Base-by-base conservation (phyloP, 2,888 invertebrate genomes). In the Alloplasta piceator region DNA sequence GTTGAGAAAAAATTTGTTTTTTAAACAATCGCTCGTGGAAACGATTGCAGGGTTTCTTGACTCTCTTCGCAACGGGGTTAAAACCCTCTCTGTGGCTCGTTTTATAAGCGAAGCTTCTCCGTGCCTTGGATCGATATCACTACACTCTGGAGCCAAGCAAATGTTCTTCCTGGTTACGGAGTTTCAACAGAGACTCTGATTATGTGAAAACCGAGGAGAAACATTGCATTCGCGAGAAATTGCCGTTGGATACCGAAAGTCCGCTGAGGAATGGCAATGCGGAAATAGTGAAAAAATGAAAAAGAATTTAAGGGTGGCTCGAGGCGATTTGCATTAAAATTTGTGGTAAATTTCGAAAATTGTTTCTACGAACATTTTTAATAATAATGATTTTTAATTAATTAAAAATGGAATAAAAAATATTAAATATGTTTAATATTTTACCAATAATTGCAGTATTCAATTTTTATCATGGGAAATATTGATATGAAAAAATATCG, bases 21-120 rank as follows among this genome's bases (percentile, higher is more conserved):
- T 26, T 26, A 26, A 26, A 86, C 86, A 88, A 86, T 81, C 76
- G 82, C 63, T 81, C 88, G 86, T 90, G 86, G 89, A 86, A 85
- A 90, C 89, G 85, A 91, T 91, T 91, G 88, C 90, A 84, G 88
- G 85, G 88, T 78, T 83, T 82, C 83, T 85, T 71, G 41, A 55
- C 64, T 73, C 39, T 60, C 75, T 72, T 82, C 80, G 81, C 77
- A 41, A 66, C 78, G 60, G 26, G 26, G 64, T 80, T 83, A 84
- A 79, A 58, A 70, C 14, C 74, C 74, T 68, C 52, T 52, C 74
- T 12, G 60, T 72, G 71, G 77, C 60, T 61, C 50, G 52, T 63
- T 64, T 63, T 78, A 75, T 70, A 71, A 16, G 26, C 75, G 78
- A 64, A 76, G 63, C 63, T 68, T 74, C 76, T 70, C 78, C 67